Evolutionary conservation across 2,113 vertebrate genomes (phyloP), one percentile per base, ranked within the genome.

Genomic region (Lethenteron camtschaticum): DNA sequence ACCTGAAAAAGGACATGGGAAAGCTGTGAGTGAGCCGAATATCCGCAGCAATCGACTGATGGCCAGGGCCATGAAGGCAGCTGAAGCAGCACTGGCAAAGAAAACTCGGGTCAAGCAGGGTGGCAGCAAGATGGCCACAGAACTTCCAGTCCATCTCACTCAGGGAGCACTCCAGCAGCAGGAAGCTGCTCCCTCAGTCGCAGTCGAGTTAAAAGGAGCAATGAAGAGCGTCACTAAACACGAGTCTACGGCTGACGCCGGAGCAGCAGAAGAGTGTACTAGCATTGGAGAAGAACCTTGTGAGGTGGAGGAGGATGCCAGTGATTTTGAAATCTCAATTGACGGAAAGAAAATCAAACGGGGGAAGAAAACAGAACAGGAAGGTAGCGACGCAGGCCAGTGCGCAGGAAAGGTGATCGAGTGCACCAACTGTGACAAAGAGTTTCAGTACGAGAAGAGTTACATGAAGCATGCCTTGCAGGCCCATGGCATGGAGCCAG

Each of bases 401-500:
- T 80, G 73, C 73, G 80, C 73, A 74, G 76, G 76, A 3, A 69
- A 70, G 10, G 79, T 81, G 74, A 89, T 88, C 70, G 79, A 80
- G 69, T 97, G 94, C 71, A 75, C 81, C 18, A 79, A 77, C 0
- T 81, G 81, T 4, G 56, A 75, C 56, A 81, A 80, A 41, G 81
- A 76, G 4, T 81, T 81, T 71, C 68, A 81, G 2, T 85, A 86
- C 0, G 83, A 86, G 77, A 85, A 85, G 71, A 84, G 81, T 66
- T 86, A 81, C 69, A 75, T 82, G 71, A 85, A 85, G 73, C 85
- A 86, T 72, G 56, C 78, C 56, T 81, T 79, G 60, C 83, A 82
- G 16, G 86, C 81, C 74, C 90, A 96, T 0, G 87, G 87, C 0
- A 79, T 84, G 1, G 80, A 83, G 11, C 79, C 86, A 0, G 84